Evolutionary conservation across 2,113 vertebrate species (phyloP).

Genomic region (Hippocampus comes): DNA sequence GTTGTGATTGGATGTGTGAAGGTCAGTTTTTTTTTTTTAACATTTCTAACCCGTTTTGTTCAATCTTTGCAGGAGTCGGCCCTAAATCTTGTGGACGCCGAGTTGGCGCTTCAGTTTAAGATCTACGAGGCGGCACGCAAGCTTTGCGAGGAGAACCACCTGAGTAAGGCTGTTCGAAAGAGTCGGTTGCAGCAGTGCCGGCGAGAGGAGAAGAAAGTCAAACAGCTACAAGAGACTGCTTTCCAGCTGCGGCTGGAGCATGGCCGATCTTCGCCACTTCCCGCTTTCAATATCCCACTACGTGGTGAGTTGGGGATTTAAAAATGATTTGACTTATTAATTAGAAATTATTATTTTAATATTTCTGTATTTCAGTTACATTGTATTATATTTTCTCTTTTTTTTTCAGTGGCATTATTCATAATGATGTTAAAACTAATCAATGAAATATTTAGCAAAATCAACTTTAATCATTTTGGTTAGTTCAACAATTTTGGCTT

Average conservation of each 20-base stretch:
- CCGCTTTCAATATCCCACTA: conserved; percentile 52
- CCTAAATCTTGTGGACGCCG: conserved; percentile 75
- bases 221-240: conserved; percentile 74
- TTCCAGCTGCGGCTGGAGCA: conserved; percentile 70
- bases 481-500: too few species aligned
- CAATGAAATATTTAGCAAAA: too few species aligned
- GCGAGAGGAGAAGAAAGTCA: conserved; percentile 82
- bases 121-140: conserved; percentile 79
- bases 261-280: conserved; percentile 61
- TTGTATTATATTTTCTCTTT: too few species aligned
- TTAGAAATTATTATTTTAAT: too few species aligned
- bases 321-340: too few species aligned
- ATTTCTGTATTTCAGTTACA: too few species aligned
- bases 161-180: conserved; percentile 74
- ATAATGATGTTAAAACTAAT: too few species aligned
- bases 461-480: too few species aligned
- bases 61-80: conserved; percentile 70
- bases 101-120: conserved; percentile 85
- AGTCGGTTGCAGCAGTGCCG: conserved; percentile 73
- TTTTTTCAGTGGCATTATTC: too few species aligned
- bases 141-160: conserved; percentile 78
- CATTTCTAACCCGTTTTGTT: not conserved
- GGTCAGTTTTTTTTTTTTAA: not conserved
- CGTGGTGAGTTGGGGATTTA: conserved; percentile 43
- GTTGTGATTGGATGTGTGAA: not conserved